Evolutionary conservation across 2,888 invertebrate species (phyloP).

Genomic region (Trachelus tabidus): DNA sequence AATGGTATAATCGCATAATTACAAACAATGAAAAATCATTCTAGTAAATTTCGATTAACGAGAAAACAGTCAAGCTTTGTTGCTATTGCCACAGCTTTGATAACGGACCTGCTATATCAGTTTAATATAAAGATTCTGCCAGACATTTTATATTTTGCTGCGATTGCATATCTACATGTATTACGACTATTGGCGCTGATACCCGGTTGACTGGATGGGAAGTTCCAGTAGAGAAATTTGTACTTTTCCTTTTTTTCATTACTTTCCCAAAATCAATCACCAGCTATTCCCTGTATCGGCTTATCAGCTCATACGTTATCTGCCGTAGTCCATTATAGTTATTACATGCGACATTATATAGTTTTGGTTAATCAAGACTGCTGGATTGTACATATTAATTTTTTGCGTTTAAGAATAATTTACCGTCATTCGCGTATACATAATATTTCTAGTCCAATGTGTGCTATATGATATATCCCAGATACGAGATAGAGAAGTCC

Average conservation of each 20-base stretch:
- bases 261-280: background rate
- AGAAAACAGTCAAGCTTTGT: background rate
- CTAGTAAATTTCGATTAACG: background rate
- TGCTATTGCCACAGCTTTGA: background rate
- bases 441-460: slow-evolving; percentile 43
- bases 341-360: slow-evolving; percentile 15
- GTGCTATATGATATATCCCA: slow-evolving; percentile 28
- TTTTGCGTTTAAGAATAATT: slow-evolving; percentile 35
- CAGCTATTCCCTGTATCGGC: background rate
- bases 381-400: slow-evolving; percentile 42
- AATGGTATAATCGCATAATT: background rate
- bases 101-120: background rate
- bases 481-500: background rate
- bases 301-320: background rate
- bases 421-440: slow-evolving; percentile 30
- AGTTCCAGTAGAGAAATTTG: background rate
- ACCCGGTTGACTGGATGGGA: background rate
- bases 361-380: slow-evolving; percentile 41
- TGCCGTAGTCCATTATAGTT: background rate
- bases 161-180: background rate
- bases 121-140: background rate
- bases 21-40: background rate
- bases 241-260: background rate
- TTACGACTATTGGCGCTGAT: background rate
- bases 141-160: background rate